Percentiles rank a stretch among this genome's conserved stretches.
Conservation (phyloP, 2,113 vertebrate species). For the Tragelaphus scriptus region DNA sequence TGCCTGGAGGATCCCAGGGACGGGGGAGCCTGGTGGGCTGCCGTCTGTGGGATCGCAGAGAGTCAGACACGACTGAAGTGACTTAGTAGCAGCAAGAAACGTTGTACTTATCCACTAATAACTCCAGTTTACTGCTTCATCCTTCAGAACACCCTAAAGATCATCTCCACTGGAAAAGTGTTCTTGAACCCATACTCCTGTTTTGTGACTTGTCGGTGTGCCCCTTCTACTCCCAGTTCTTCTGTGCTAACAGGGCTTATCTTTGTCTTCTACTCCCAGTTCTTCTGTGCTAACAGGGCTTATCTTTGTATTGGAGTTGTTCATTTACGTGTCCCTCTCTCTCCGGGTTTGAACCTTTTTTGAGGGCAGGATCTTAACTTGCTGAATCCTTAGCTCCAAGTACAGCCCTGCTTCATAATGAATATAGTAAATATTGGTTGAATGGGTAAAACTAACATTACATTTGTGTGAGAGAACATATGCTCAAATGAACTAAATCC, state of each 20-base stretch:
- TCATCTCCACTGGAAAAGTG: neutral
- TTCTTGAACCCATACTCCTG: neutral
- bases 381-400: neutral
- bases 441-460: neutral
- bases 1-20: too few species aligned
- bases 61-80: too few species aligned
- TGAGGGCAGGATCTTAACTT: neutral
- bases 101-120: neutral
- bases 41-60: too few species aligned
- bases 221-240: neutral
- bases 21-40: too few species aligned
- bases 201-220: neutral
- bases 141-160: neutral
- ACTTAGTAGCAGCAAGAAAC: neutral
- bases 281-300: neutral
- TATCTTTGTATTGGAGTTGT: neutral
- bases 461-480: conserved; percentile 6
- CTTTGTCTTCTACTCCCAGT: neutral
- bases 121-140: neutral
- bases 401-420: neutral
- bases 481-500: neutral
- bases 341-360: neutral
- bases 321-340: neutral
- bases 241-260: neutral
- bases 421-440: neutral